A percentile compares a stretch with the other conserved stretches of the same genome.
Conservation (phyloP, 2,113 vertebrate species). For the Micronisus gabar region DNA sequence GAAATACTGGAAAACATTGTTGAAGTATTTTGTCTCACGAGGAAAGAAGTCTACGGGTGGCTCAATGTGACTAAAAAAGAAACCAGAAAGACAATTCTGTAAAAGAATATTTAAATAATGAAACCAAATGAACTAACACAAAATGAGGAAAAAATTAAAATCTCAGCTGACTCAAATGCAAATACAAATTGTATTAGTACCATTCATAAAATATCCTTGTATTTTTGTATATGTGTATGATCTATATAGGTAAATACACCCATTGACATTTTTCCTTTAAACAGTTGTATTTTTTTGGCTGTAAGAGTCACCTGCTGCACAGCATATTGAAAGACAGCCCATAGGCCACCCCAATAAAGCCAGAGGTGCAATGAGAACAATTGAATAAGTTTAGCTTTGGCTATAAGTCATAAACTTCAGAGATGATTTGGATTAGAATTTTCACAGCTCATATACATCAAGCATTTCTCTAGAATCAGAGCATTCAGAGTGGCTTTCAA, state of each 20-base stretch:
- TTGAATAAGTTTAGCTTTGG: background rate
- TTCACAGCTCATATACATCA: background rate
- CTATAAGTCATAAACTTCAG: background rate
- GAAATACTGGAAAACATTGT: background rate
- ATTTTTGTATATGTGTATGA: background rate
- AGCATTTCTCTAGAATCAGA: slow-evolving; percentile 20
- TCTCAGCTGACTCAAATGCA: background rate
- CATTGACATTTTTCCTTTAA: background rate
- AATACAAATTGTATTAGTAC: background rate
- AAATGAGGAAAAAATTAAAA: background rate
- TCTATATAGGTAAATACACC: background rate
- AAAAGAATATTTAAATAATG: background rate
- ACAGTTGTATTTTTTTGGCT: background rate
- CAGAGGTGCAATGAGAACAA: background rate
- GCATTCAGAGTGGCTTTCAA: background rate
- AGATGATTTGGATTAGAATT: background rate
- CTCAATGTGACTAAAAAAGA: background rate
- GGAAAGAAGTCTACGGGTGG: background rate
- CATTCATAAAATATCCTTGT: background rate
- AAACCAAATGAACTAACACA: background rate
- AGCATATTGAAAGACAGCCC: background rate
- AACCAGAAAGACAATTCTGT: background rate
- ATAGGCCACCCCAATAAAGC: background rate
- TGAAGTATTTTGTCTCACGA: background rate
- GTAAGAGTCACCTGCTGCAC: background rate